Evolutionary conservation across 2,797 vertebrate species (phyloP).

Genomic region (Mico argentatus): DNA sequence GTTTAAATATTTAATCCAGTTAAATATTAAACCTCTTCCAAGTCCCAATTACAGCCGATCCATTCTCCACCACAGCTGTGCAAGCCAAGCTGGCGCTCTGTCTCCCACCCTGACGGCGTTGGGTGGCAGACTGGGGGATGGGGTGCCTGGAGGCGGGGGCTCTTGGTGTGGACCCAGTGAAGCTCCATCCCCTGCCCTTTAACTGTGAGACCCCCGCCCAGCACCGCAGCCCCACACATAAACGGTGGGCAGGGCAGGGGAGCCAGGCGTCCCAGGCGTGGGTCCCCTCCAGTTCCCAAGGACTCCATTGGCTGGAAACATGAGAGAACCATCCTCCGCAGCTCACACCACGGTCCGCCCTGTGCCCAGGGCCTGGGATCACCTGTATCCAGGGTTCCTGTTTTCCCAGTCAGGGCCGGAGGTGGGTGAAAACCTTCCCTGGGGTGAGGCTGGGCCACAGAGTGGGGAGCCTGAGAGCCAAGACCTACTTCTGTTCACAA

Average conservation of each 20-base stretch:
- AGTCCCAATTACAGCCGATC: slow-evolving; percentile 60
- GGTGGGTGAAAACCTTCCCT: too few species aligned
- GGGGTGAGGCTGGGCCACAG: background rate
- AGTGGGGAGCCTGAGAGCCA: background rate
- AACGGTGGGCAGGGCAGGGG: accelerated
- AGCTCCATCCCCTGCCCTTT: background rate
- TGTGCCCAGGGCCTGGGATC: background rate
- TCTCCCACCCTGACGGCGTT: background rate
- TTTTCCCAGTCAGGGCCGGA: background rate
- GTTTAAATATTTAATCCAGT: slow-evolving; percentile 75
- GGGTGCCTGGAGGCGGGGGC: accelerated
- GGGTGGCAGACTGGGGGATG: background rate
- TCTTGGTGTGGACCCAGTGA: too few species aligned
- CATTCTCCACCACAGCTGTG: slow-evolving; percentile 26
- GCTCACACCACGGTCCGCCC: background rate
- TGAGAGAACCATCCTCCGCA: accelerated
- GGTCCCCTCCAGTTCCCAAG: background rate
- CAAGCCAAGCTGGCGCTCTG: background rate
- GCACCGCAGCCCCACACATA: background rate
- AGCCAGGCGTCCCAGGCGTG: too few species aligned
- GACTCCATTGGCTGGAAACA: background rate
- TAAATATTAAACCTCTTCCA: slow-evolving; percentile 80
- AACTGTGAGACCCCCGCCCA: background rate
- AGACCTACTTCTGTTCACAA: background rate
- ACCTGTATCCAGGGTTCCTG: accelerated